Evolutionary conservation across 2,888 invertebrate genomes (phyloP).

Genomic region (Lasioglossum figueresi): DNA sequence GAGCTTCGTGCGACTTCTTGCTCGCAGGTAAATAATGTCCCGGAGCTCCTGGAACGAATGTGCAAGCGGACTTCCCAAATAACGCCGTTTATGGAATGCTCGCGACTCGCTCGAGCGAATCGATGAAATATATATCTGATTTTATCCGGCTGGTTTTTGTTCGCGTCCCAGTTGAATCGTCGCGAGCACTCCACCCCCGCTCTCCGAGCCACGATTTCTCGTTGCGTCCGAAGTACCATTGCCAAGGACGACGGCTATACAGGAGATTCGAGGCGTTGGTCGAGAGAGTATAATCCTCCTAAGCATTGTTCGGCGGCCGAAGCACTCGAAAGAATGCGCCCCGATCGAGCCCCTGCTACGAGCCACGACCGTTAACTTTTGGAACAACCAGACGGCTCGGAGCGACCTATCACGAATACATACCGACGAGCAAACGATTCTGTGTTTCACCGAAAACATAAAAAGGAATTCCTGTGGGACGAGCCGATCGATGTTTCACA

Average conservation of each 20-base stretch:
- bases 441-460: neutral
- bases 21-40: neutral
- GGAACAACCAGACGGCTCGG: neutral
- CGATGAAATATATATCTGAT: neutral
- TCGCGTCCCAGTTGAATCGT: neutral
- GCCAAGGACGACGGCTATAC: slow-evolving; percentile 2
- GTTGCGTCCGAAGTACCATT: neutral
- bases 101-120: neutral
- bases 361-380: slow-evolving; percentile 7
- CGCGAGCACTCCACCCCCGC: neutral
- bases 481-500: neutral
- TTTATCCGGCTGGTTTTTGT: neutral
- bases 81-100: neutral
- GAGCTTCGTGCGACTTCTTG: neutral
- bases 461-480: neutral
- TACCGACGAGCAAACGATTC: neutral
- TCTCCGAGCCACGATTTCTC: slow-evolving; percentile 3
- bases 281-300: slow-evolving; percentile 21
- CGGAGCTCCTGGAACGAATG: neutral
- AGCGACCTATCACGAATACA: neutral
- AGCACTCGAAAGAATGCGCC: slow-evolving; percentile 3
- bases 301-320: slow-evolving; percentile 32
- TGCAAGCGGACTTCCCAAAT: neutral
- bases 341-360: neutral
- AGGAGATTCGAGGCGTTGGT: neutral